These are phyloP conservation scores for Agonopterix arenella DNA, from an alignment of 2,888 invertebrate species.

Conservation along the genomic window DNA sequence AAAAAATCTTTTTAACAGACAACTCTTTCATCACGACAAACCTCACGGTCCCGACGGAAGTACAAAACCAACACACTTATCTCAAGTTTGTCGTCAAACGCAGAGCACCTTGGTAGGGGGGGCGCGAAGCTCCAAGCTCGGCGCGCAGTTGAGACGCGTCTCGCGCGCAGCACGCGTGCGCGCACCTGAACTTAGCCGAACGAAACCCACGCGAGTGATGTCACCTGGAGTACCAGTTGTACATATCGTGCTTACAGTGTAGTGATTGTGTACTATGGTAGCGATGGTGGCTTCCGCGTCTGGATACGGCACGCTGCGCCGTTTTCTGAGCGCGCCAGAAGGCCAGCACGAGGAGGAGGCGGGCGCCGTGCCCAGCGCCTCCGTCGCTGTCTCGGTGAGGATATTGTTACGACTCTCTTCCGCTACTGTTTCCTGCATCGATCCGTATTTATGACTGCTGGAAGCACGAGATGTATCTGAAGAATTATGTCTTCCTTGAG, in stretches of 20 bases:
- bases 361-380: conserved; percentile 49
- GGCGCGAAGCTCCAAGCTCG: conserved; percentile 22
- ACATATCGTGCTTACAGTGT: conserved; percentile 4
- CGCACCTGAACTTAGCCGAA: conserved; percentile 27
- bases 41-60: conserved; percentile 23
- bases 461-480: too few relatives aligned
- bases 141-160: conserved; percentile 51
- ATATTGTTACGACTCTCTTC: too few relatives aligned
- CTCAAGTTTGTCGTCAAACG: conserved; percentile 28
- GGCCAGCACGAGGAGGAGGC: conserved; percentile 46
- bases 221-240: conserved; percentile 42
- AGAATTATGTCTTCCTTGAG: too few relatives aligned
- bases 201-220: conserved; percentile 54
- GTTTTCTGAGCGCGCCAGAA: conserved; percentile 67
- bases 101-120: conserved; percentile 36
- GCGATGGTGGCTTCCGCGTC: conserved; percentile 72
- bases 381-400: conserved; percentile 70
- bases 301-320: conserved; percentile 71
- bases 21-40: neutral
- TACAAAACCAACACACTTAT: conserved; percentile 38
- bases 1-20: neutral
- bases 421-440: too few relatives aligned
- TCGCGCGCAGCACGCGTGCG: conserved; percentile 57
- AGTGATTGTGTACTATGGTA: conserved; percentile 60
- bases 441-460: too few relatives aligned